Conservation (phyloP, 2,797 vertebrate species). For the Microctenopoma steveboyesi region DNA sequence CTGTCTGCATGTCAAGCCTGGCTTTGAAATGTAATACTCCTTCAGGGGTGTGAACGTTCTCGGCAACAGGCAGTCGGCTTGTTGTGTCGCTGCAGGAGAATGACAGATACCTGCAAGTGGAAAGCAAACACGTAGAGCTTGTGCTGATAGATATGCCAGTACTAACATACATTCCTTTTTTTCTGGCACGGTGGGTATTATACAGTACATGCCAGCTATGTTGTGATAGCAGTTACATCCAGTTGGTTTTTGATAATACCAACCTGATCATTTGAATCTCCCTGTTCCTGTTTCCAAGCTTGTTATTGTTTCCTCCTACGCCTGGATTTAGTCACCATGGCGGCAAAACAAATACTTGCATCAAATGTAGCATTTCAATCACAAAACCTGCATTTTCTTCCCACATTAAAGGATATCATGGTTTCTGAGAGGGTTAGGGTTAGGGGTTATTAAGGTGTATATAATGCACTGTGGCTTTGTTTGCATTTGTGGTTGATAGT, state of each 20-base stretch:
- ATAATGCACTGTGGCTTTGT: conserved; percentile 51
- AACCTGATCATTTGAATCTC: conserved; percentile 52
- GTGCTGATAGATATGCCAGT: conserved; percentile 43
- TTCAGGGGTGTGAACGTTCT: conserved; percentile 52
- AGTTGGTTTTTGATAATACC: conserved; percentile 38
- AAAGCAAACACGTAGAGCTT: conserved; percentile 65
- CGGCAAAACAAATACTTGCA: conserved; percentile 71
- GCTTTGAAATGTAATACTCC: conserved; percentile 77
- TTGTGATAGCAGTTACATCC: conserved; percentile 25
- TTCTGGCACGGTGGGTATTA: not conserved
- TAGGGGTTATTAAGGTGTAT: conserved; percentile 49
- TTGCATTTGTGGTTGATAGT: conserved; percentile 68
- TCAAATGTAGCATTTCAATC: conserved; percentile 58
- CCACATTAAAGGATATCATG: conserved; percentile 69
- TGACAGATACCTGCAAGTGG: conserved; percentile 64
- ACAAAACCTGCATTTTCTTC: conserved; percentile 49
- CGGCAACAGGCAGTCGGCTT: conserved; percentile 37
- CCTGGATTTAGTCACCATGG: conserved; percentile 72
- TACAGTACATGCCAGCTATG: conserved; percentile 13
- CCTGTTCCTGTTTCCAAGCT: conserved; percentile 56
- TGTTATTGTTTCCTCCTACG: conserved; percentile 57
- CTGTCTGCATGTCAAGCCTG: conserved; percentile 55
- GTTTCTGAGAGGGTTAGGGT: conserved; percentile 32
- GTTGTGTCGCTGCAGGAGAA: conserved; percentile 61
- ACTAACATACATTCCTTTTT: conserved; percentile 20